Conservation (phyloP, 37 sponge, comb jelly and placozoan species). For the Axinella damicornis region DNA sequence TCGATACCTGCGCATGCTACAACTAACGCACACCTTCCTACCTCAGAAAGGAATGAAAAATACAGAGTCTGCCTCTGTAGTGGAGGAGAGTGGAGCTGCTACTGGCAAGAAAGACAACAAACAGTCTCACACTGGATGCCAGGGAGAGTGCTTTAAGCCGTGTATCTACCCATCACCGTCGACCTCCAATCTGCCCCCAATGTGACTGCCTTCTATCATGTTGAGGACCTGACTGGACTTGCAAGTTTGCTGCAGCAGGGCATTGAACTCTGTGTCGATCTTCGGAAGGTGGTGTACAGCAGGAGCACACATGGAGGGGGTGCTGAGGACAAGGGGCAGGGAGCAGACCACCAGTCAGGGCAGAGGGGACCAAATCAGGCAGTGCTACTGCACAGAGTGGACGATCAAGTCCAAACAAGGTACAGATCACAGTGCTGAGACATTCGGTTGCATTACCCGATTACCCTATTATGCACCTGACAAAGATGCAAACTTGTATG, state of each 20-base stretch:
- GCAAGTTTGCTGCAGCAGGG: not conserved
- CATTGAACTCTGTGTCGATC: not conserved
- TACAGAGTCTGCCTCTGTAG: too few relatives aligned
- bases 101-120: too few relatives aligned
- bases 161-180: not conserved
- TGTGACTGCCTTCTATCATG: not conserved
- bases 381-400: constrained; percentile 1
- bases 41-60: not conserved
- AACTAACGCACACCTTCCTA: not conserved
- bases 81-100: too few relatives aligned
- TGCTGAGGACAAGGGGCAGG: too few relatives aligned
- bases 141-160: not conserved
- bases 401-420: not conserved
- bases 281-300: not conserved
- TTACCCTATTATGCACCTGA: too few relatives aligned
- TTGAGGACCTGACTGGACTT: not conserved
- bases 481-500: too few relatives aligned
- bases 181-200: not conserved
- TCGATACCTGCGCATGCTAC: not conserved
- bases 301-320: not conserved
- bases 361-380: not conserved
- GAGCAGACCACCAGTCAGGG: not conserved
- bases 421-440: not conserved
- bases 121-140: too few relatives aligned
- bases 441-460: too few relatives aligned